These are phyloP conservation scores for Pseudomyrmex gracilis DNA, from an alignment of 1,140 invertebrate species.

Conservation along the genomic window DNA sequence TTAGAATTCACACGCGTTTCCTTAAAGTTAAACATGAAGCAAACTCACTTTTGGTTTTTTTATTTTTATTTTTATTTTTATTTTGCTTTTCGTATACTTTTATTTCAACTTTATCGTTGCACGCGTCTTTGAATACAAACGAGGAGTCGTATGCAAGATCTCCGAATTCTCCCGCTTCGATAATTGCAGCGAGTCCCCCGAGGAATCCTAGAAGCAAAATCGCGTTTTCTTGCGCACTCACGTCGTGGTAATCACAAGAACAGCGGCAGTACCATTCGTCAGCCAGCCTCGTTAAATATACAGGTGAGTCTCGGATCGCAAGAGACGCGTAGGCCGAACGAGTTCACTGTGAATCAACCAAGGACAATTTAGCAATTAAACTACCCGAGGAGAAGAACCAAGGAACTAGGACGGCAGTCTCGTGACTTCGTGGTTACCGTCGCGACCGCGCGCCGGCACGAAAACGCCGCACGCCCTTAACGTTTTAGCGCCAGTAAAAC, in stretches of 20 bases:
- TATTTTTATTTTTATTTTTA: neutral
- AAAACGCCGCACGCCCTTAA: neutral
- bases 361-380: constrained; percentile 80
- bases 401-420: constrained; percentile 67
- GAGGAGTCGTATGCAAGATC: neutral
- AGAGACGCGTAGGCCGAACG: constrained; percentile 14
- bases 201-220: constrained; percentile 14
- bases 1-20: neutral
- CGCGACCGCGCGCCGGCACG: constrained; percentile 26
- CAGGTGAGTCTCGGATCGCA: neutral
- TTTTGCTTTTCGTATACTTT: neutral
- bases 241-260: neutral
- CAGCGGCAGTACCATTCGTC: constrained; percentile 36
- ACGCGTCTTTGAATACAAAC: neutral
- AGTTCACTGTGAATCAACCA: constrained; percentile 57
- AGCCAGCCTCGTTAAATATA: constrained; percentile 16
- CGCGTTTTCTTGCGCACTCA: constrained; percentile 9
- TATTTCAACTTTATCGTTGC: neutral
- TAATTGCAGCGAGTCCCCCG: constrained; percentile 28
- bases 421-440: constrained; percentile 45
- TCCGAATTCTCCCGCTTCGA: neutral
- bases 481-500: constrained; percentile 52
- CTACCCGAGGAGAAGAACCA: constrained; percentile 76
- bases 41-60: neutral
- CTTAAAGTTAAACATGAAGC: neutral